Conservation (phyloP, 92 coral and sea anemone species). For the Parazoanthus swiftii region DNA sequence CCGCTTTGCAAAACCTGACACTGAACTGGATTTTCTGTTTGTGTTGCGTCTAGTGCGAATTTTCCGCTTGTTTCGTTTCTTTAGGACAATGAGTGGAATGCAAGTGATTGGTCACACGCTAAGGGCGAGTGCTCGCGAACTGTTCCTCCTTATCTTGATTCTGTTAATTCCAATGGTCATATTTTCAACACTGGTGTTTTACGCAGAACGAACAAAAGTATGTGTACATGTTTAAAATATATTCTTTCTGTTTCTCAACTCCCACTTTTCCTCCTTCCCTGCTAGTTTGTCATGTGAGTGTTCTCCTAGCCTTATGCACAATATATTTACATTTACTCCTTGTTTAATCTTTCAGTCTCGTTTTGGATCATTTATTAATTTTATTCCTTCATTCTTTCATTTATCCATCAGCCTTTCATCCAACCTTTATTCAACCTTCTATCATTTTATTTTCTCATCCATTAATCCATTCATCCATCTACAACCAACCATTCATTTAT, state of each 20-base stretch:
- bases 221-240: not conserved
- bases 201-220: slow-evolving; percentile 66
- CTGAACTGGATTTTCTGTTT: slow-evolving; percentile 68
- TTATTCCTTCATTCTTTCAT: too few relatives aligned
- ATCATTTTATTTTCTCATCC: too few relatives aligned
- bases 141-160: slow-evolving; percentile 81
- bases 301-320: too few relatives aligned
- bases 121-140: slow-evolving; percentile 94
- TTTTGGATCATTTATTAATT: not conserved
- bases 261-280: too few relatives aligned
- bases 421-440: too few relatives aligned
- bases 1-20: slow-evolving; percentile 44
- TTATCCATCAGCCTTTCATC: not conserved
- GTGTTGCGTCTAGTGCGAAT: slow-evolving; percentile 95
- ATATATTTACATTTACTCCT: too few relatives aligned
- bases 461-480: not conserved
- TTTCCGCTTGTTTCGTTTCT: slow-evolving; percentile 95
- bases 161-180: slow-evolving; percentile 96
- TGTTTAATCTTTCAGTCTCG: not conserved
- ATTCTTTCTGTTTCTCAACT: too few relatives aligned
- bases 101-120: slow-evolving; percentile 98
- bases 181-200: slow-evolving; percentile 89
- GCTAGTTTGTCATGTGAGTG: too few relatives aligned
- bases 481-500: too few relatives aligned
- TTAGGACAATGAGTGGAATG: slow-evolving; percentile 99